A percentile compares a stretch with the other conserved stretches of the same genome.
Conservation (phyloP, 2,797 vertebrate species). For the Gallinago stenura region DNA sequence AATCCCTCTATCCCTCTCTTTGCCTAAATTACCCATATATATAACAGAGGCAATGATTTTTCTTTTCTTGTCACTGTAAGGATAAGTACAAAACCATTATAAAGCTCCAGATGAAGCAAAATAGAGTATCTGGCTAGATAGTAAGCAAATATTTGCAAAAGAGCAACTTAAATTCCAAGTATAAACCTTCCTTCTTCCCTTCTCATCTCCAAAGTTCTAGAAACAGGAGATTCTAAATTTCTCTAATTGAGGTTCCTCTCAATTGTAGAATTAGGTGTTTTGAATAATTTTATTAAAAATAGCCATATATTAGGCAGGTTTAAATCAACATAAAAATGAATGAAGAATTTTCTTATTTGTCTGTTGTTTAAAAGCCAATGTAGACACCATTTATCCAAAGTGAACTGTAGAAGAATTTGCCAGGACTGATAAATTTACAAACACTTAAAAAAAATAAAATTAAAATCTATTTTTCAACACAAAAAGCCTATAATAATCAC, state of each 20-base stretch:
- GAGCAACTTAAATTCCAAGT: background rate
- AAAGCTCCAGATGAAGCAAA: background rate
- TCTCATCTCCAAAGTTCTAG: background rate
- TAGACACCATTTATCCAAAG: background rate
- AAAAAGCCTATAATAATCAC: background rate
- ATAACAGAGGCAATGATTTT: background rate
- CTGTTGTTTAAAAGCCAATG: background rate
- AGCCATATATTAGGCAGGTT: background rate
- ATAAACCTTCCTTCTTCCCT: background rate
- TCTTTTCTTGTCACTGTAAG: slow-evolving; percentile 27
- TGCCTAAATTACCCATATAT: slow-evolving; percentile 19
- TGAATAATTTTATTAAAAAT: background rate
- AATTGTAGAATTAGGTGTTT: background rate
- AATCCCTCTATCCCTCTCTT: slow-evolving; percentile 44
- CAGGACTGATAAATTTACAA: background rate
- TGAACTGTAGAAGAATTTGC: background rate
- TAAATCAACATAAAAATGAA: background rate
- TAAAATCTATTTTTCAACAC: background rate
- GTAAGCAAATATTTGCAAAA: background rate
- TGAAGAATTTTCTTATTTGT: background rate
- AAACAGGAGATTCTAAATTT: background rate
- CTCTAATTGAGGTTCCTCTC: background rate
- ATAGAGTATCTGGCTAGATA: background rate
- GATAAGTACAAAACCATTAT: slow-evolving; percentile 29
- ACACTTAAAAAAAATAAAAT: background rate